Base-by-base conservation (phyloP, 1,140 invertebrate genomes). In the Macrobrachium rosenbergii region DNA sequence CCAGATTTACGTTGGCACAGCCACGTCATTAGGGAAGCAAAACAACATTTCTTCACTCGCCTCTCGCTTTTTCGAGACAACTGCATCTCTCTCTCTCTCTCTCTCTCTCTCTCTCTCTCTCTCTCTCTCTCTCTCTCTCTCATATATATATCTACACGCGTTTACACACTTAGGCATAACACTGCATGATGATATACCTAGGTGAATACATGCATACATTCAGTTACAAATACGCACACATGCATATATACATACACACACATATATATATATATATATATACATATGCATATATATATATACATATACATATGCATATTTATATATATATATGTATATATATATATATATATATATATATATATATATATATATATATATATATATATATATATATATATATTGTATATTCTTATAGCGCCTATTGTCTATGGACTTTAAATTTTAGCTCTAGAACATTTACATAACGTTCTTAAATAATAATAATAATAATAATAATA, bases 1-100 rank as follows among this genome's bases (percentile, higher is more conserved):
- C 37, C 63, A 64, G 76, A 78, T 86, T 86, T 69, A 78, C 52
- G 19, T 86, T 85, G 76, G 83, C 83, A 80, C 83, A 58, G 60
- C 60, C 75, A 78, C 83, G 23, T 85, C 83, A 77, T 85, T 85
- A 85, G 75, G 28, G 28, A 45, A 37, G 75, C 62, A 69, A 85
- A 85, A 85, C 83, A 85, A 84, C 82, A 84, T 59, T 28, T 10
- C 43, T 62, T 43, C 62, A 43, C 21, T 23, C n/a, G 37, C 14
- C 37, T 10, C 62, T 21, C 21, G 59, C 37, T 67, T 45, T 37
- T 67, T 67, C 52, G 7, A n/a, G 28, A 64, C 64, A 21, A 14
- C 37, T 23, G 17, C 67, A 21, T 52, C 43, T 21, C 43, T 73
- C 10, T 73, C 19, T 52, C 73, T 60, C 63, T 37, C n/a, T 82